Conservation (phyloP, 2,797 vertebrate genomes). For the Pangasius macronema region DNA sequence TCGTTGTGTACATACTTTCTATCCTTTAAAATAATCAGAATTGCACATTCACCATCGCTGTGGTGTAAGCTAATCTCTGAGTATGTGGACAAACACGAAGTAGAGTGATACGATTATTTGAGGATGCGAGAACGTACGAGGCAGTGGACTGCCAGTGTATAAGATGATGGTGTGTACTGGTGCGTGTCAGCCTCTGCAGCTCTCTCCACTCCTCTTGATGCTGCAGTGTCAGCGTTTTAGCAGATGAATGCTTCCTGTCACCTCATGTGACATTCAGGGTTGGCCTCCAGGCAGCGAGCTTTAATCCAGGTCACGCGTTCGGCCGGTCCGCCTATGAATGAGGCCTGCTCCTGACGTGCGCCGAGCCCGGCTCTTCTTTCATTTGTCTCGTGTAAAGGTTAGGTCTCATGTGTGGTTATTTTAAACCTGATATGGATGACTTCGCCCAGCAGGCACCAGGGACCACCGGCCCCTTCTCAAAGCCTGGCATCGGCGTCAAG, state of each 20-base stretch:
- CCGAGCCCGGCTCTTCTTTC: constrained; percentile 70
- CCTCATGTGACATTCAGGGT: constrained; percentile 72
- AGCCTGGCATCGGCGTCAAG: constrained; percentile 52
- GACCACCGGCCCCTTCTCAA: constrained; percentile 68
- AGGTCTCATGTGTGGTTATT: constrained; percentile 84
- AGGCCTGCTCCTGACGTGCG: constrained; percentile 75
- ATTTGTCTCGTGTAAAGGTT: constrained; percentile 84
- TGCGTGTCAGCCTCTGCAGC: constrained; percentile 4
- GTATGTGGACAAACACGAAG: no score
- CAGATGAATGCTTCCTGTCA: constrained; percentile 80
- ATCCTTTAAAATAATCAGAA: neutral
- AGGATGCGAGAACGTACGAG: no score
- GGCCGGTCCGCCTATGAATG: constrained; percentile 75
- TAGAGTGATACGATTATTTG: no score
- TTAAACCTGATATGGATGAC: constrained; percentile 82
- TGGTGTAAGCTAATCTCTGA: neutral
- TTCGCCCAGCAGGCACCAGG: constrained; percentile 76
- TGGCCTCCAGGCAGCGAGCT: constrained; percentile 76
- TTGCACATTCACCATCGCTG: no score
- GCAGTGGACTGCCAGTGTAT: no score
- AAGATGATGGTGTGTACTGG: constrained; percentile 6
- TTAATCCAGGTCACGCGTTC: constrained; percentile 82
- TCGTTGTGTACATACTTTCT: no score
- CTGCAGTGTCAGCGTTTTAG: constrained; percentile 62
- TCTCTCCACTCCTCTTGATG: neutral